Evolutionary conservation across 1,140 invertebrate species (phyloP).

Genomic region (Lordiphosa stackelbergi): DNA sequence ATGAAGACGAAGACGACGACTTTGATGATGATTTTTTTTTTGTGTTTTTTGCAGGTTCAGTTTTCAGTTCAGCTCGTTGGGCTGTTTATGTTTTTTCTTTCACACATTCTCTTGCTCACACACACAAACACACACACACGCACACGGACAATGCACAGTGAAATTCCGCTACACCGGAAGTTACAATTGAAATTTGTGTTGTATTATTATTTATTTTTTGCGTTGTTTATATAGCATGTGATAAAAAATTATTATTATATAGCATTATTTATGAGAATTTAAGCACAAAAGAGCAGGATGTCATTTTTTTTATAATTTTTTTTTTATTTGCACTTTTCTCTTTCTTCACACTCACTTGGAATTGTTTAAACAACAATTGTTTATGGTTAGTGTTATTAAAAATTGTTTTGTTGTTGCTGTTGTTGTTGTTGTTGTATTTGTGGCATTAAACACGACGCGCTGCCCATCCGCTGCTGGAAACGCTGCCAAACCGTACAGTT

Average conservation of each 20-base stretch:
- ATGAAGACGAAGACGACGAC: conserved; percentile 25
- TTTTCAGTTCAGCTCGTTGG: conserved; percentile 37
- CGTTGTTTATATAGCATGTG: conserved; percentile 18
- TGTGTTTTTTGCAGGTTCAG: conserved; percentile 27
- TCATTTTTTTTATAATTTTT: too few relatives aligned
- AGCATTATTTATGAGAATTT: conserved; percentile 27
- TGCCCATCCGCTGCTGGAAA: conserved; percentile 44
- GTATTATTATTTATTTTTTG: conserved; percentile 28
- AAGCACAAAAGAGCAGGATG: conserved; percentile 52
- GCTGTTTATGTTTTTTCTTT: conserved; percentile 55
- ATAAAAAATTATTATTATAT: conserved; percentile 43
- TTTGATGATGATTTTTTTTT: conserved; percentile 1
- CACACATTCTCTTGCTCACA: conserved; percentile 32
- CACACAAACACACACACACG: conserved; percentile 17
- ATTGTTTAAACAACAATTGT: conserved; percentile 49
- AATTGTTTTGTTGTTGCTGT: conserved; percentile 15
- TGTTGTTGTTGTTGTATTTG: conserved; percentile 16
- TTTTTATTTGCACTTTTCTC: neutral
- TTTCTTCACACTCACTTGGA: conserved; percentile 44
- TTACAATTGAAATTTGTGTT: conserved; percentile 68
- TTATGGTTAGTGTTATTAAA: conserved; percentile 16
- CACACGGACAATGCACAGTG: conserved; percentile 39
- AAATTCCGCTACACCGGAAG: conserved; percentile 71
- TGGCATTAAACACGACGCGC: conserved; percentile 29
- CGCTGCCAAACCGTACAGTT: conserved; percentile 69